Conservation (phyloP, 2,113 vertebrate genomes). For the Pyxicephalus adspersus region DNA sequence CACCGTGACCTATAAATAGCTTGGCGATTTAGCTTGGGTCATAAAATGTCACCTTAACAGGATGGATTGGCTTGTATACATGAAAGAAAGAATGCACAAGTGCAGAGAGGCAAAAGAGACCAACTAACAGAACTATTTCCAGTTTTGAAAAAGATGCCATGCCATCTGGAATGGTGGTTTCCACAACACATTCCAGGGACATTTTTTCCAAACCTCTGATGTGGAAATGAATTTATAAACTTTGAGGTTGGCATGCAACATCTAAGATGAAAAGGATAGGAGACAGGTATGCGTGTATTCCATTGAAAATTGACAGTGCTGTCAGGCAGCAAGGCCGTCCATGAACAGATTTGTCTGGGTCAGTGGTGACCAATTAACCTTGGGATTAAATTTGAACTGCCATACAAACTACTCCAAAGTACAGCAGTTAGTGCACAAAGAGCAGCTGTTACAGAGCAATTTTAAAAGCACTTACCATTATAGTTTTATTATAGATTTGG, state of each 20-base stretch:
- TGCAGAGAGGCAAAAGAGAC: constrained; percentile 62
- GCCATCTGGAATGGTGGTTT: constrained; percentile 70
- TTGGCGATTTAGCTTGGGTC: constrained; percentile 8
- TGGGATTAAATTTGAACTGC: constrained; percentile 17
- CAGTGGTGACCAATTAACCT: constrained; percentile 3
- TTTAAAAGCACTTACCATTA: neutral
- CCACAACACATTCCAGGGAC: constrained; percentile 73
- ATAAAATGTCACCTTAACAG: constrained; percentile 28
- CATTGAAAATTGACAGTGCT: constrained; percentile 7
- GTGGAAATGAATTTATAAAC: constrained; percentile 66
- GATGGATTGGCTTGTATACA: constrained; percentile 53
- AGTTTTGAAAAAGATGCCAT: constrained; percentile 65
- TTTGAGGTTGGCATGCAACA: constrained; percentile 67
- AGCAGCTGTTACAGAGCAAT: neutral
- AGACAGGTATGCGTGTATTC: constrained; percentile 41
- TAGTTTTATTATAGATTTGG: neutral
- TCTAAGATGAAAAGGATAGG: constrained; percentile 32
- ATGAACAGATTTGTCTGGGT: constrained; percentile 12
- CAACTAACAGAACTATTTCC: constrained; percentile 66
- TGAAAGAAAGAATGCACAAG: constrained; percentile 59
- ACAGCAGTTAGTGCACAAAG: neutral
- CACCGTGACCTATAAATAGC: constrained; percentile 36
- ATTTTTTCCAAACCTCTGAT: constrained; percentile 70
- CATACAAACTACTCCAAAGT: neutral
- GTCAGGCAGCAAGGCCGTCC: neutral